These are phyloP conservation scores for Micropoecilia bifurca DNA, from an alignment of 2,797 vertebrate species.

Conservation along the genomic window DNA sequence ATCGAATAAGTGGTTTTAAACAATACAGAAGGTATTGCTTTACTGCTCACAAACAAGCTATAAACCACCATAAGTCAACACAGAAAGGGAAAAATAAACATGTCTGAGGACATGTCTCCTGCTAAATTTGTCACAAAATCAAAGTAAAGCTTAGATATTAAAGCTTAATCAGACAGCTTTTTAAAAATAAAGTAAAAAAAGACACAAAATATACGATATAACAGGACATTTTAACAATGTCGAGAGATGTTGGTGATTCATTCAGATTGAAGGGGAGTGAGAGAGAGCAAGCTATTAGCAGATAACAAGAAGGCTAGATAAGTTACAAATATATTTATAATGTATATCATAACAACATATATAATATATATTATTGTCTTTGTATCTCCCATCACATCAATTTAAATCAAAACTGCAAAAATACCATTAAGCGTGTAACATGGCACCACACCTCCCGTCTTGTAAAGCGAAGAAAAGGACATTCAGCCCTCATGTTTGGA, in stretches of 20 bases:
- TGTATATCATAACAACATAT: too few relatives aligned
- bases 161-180: background rate
- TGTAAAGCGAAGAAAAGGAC: background rate
- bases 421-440: background rate
- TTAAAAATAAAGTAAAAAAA: background rate
- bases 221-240: background rate
- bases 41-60: conserved; percentile 62
- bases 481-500: conserved; percentile 15
- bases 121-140: background rate
- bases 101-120: background rate
- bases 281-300: background rate
- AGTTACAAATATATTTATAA: background rate
- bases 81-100: background rate
- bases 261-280: background rate
- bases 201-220: background rate
- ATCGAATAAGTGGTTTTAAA: conserved; percentile 60
- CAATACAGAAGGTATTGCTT: conserved; percentile 62
- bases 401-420: background rate
- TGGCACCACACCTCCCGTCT: background rate
- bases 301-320: background rate
- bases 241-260: background rate
- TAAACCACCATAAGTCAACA: conserved; percentile 64
- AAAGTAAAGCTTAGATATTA: background rate
- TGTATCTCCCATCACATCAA: background rate
- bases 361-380: background rate